Percentiles rank a stretch among this genome's conserved stretches.
Evolutionary conservation across 2,797 vertebrate genomes (phyloP).

Genomic region (Parambassis ranga): DNA sequence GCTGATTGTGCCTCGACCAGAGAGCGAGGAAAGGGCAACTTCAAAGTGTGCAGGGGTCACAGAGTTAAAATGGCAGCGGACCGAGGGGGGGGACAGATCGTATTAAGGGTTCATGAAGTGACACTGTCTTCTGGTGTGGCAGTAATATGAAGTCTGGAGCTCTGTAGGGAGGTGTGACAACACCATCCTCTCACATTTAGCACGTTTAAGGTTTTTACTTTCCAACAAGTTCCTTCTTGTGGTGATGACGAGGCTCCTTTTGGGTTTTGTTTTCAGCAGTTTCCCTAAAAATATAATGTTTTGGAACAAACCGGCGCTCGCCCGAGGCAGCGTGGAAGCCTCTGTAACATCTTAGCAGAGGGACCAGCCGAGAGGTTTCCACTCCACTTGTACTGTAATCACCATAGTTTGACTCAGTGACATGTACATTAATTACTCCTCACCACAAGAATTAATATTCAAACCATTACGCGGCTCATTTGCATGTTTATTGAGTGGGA

Average conservation of each 20-base stretch:
- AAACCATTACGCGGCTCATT: constrained; percentile 69
- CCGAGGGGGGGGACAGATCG: constrained; percentile 15
- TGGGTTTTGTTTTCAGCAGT: constrained; percentile 18
- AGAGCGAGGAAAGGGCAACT: constrained; percentile 49
- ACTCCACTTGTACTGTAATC: constrained; percentile 55
- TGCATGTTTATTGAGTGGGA: constrained; percentile 72
- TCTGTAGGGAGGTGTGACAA: not conserved
- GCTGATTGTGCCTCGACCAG: constrained; percentile 17
- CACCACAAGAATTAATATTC: constrained; percentile 63
- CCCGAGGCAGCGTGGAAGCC: no score
- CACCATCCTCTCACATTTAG: not conserved
- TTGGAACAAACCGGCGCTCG: not conserved
- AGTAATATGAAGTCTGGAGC: constrained; percentile 5
- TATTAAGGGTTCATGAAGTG: constrained; percentile 33
- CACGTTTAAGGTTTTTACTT: not conserved
- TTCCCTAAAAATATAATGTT: constrained; percentile 11
- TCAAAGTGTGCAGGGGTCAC: constrained; percentile 63
- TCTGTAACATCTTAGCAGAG: no score
- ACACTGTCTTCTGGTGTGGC: constrained; percentile 10
- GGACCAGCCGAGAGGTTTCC: not conserved
- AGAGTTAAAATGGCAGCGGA: constrained; percentile 41
- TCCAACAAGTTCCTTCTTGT: constrained; percentile 5
- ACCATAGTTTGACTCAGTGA: constrained; percentile 61
- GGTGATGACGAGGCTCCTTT: constrained; percentile 17
- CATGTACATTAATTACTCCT: constrained; percentile 70